Percentiles rank a stretch among this genome's conserved stretches.
These are phyloP conservation scores for Pachymerium ferrugineum DNA, from an alignment of 2,888 invertebrate species.

Conservation along the genomic window DNA sequence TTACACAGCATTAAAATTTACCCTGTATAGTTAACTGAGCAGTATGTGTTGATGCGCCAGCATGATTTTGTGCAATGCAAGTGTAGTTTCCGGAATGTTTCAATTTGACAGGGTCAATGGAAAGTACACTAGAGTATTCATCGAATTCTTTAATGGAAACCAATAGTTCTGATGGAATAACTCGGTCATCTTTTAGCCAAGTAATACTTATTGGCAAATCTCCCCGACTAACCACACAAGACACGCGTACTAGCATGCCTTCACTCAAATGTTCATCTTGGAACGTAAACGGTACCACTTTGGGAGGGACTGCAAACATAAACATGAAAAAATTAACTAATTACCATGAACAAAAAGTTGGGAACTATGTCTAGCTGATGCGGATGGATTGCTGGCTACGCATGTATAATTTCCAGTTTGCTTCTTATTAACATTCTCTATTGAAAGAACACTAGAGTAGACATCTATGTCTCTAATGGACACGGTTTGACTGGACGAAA, in stretches of 20 bases:
- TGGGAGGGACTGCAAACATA: conserved; percentile 32
- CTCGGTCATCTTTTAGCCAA: conserved; percentile 28
- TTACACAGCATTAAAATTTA: conserved; percentile 18
- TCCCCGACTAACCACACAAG: conserved; percentile 29
- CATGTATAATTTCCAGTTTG: conserved; percentile 30
- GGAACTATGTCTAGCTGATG: not conserved
- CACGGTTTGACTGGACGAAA: not conserved
- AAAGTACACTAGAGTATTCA: conserved; percentile 30
- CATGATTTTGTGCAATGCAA: conserved; percentile 27
- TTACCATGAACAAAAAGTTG: conserved; percentile 30
- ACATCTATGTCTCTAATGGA: conserved; percentile 17
- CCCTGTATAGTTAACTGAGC: conserved; percentile 17
- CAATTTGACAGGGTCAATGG: conserved; percentile 28
- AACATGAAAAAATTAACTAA: not conserved
- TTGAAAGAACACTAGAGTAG: conserved; percentile 28
- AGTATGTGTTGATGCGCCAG: conserved; percentile 3
- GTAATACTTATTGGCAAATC: conserved; percentile 28
- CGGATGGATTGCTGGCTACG: conserved; percentile 21
- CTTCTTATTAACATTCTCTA: conserved; percentile 1
- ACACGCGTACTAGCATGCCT: conserved; percentile 29
- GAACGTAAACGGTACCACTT: conserved; percentile 30
- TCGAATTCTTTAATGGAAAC: conserved; percentile 16
- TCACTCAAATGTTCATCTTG: conserved; percentile 26
- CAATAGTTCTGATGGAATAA: not conserved
- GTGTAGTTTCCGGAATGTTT: conserved; percentile 27